Base-by-base conservation (phyloP, 2,888 invertebrate species). In the Ormyrus thymus region DNA sequence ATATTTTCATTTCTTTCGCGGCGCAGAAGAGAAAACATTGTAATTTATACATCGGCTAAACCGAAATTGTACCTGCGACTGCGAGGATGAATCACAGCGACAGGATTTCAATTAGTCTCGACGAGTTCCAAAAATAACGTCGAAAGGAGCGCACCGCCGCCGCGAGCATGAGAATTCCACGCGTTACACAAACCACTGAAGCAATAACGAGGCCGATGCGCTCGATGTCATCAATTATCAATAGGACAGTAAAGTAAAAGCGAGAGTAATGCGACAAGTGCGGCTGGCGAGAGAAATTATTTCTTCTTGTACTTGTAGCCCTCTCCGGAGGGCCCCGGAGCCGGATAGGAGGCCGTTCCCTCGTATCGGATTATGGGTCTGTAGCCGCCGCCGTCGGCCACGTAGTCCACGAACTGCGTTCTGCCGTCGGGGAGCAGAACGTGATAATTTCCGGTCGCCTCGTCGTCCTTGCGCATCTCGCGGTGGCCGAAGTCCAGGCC, bases 401-500 rank as follows among this genome's bases (percentile, higher is more conserved):
- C 92, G 84, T 94, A 94, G 83, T 93, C 93, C 5, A 94, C 93
- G 45, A 92, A 92, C 87, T 93, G 93, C 84, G 92, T 93, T 76
- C 93, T 91, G 2, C 94, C 94, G 81, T 94, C 93, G 0, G 94
- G 93, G 71, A 94, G 90, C 58, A 93, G 88, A 55, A 93, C 93
- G 87, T 93, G 92, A 88, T 94, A 94, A 58, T 92, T 92, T 64
- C 94, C 94, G 7, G 92, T 92, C 0, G 94, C 93, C 65, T 92
- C 92, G 82, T 93, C 92, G 73, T 93, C 94, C 84, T 93, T 93
- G 45, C 93, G 90, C 85, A 92, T 92, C 89, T 94, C 93, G 66
- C 92, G 92, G 87, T 94, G 94, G 0, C 93, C 94, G 84, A 94
- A 94, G 86, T 94, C 93, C 56, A 93, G 86, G 61, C 91, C 93